Percentiles rank a stretch among this genome's conserved stretches.
Conservation (phyloP, 2,113 vertebrate genomes). For the Prolemur simus region DNA sequence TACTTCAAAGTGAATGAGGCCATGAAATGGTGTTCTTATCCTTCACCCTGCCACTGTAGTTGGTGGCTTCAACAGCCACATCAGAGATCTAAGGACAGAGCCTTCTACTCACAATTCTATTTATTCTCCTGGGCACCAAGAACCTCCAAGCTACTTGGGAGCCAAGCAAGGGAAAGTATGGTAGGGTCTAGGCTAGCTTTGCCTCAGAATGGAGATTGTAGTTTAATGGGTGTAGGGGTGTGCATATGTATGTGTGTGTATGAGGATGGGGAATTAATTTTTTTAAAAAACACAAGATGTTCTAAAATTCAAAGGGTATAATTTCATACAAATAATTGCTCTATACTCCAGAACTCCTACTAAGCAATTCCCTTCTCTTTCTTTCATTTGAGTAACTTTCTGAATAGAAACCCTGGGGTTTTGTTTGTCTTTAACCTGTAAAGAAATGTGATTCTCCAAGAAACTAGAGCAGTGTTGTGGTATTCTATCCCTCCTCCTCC, state of each 20-base stretch:
- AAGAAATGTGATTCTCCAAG: slow-evolving; percentile 74
- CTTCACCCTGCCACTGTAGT: neutral
- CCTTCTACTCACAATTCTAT: neutral
- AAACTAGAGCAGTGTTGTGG: slow-evolving; percentile 70
- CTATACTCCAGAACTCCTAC: slow-evolving; percentile 18
- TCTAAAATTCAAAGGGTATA: slow-evolving; percentile 28
- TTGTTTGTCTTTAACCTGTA: slow-evolving; percentile 75
- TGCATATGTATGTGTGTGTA: neutral
- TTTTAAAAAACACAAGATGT: slow-evolving; percentile 27
- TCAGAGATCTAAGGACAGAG: neutral
- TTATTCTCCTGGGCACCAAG: neutral
- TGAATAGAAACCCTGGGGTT: slow-evolving; percentile 73
- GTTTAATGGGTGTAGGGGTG: neutral
- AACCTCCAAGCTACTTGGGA: neutral
- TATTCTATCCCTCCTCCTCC: slow-evolving; percentile 57
- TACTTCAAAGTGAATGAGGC: neutral
- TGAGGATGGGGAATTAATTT: neutral
- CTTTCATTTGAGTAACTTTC: slow-evolving; percentile 77
- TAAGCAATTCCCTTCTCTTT: slow-evolving; percentile 68
- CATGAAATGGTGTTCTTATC: neutral
- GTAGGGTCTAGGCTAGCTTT: neutral
- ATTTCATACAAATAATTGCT: slow-evolving; percentile 54
- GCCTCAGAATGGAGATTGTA: neutral
- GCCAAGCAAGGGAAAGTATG: neutral
- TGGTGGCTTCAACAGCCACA: neutral